Conservation (phyloP, 2,113 vertebrate genomes). For the Ursus arctos region DNA sequence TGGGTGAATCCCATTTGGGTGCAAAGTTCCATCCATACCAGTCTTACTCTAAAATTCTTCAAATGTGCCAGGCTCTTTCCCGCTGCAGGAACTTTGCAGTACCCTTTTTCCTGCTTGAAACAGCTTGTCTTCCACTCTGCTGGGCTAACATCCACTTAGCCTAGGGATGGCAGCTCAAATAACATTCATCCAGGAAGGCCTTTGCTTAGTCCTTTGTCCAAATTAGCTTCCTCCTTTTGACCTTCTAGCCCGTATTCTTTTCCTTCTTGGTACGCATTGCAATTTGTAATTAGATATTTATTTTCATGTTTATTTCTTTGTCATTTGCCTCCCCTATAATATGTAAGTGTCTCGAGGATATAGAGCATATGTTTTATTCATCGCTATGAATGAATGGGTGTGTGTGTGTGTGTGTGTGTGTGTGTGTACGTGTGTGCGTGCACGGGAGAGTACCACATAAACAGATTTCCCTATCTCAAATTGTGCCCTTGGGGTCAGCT, state of each 20-base stretch:
- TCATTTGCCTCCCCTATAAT: background rate
- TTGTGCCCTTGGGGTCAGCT: background rate
- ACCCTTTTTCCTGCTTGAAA: background rate
- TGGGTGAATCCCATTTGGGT: background rate
- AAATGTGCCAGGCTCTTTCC: background rate
- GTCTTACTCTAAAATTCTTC: conserved; percentile 46
- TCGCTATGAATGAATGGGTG: background rate
- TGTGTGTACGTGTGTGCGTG: background rate
- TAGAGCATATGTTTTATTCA: background rate
- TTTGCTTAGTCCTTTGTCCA: background rate
- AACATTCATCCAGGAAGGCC: background rate
- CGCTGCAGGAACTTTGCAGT: background rate
- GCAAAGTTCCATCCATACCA: background rate
- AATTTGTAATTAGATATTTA: conserved; percentile 39
- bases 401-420: background rate
- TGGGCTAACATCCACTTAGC: background rate
- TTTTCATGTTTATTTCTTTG: conserved; percentile 29
- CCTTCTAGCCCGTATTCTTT: background rate
- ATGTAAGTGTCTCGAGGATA: background rate
- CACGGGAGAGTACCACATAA: background rate
- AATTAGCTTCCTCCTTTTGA: conserved; percentile 28
- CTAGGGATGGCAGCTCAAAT: background rate
- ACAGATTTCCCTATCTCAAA: background rate
- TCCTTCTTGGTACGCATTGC: background rate
- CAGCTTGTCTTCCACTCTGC: background rate